A percentile compares a stretch with the other conserved stretches of the same genome.
These are phyloP conservation scores for Caenorhabditis sulstoni DNA, from an alignment of 2,888 invertebrate genomes.

Conservation along the genomic window DNA sequence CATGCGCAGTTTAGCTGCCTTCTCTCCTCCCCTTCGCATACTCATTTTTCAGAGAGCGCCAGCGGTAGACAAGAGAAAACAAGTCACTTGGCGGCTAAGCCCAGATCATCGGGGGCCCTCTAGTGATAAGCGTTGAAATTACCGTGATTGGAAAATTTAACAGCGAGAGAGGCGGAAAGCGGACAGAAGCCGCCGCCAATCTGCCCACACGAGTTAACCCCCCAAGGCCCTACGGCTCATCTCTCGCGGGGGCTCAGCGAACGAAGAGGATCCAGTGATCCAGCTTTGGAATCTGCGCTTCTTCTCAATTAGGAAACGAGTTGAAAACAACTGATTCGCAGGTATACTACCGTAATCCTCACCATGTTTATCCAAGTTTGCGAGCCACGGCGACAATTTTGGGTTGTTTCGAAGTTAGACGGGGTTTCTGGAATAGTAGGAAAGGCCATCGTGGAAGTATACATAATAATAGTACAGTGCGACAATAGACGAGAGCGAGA, in stretches of 20 bases:
- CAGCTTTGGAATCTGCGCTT: no score
- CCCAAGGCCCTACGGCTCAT: constrained; percentile 11
- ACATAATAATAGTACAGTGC: constrained; percentile 29
- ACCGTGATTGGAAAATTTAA: constrained; percentile 40
- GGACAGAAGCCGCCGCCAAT: neutral
- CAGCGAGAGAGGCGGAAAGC: neutral
- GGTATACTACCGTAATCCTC: constrained; percentile 9
- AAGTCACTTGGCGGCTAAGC: constrained; percentile 21
- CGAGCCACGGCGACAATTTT: constrained; percentile 16
- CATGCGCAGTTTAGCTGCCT: constrained; percentile 15
- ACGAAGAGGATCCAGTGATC: no score
- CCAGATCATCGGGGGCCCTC: constrained; percentile 4
- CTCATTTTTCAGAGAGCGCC: constrained; percentile 9
- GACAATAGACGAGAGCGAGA: constrained; percentile 22
- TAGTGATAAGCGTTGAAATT: constrained; percentile 22
- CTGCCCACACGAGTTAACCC: constrained; percentile 42
- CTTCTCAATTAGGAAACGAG: neutral
- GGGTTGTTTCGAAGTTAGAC: neutral
- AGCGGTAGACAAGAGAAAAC: constrained; percentile 7
- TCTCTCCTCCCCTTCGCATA: neutral
- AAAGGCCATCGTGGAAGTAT: constrained; percentile 19
- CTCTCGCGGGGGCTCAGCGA: neutral
- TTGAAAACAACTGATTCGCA: neutral
- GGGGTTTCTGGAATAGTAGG: constrained; percentile 28
- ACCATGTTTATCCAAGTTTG: constrained; percentile 52